A percentile compares a stretch with the other conserved stretches of the same genome.
Evolutionary conservation across 2,888 invertebrate species (phyloP).

Genomic region (Idaea biselata): DNA sequence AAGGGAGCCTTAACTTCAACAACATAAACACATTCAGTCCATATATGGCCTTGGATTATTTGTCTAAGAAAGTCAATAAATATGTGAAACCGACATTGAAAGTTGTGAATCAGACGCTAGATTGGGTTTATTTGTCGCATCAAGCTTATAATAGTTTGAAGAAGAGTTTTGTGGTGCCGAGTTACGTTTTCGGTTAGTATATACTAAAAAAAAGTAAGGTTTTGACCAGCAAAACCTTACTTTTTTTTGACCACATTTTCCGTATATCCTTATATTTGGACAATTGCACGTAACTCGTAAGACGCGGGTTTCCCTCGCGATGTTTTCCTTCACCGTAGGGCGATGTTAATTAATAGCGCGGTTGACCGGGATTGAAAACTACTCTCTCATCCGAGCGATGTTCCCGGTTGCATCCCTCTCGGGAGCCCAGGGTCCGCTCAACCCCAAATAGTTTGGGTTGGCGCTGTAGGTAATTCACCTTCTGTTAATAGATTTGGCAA

Average conservation of each 20-base stretch:
- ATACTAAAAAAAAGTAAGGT: not conserved
- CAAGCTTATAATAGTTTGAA: slow-evolving; percentile 51
- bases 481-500: too few species aligned
- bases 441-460: too few species aligned
- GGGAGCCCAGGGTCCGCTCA: too few species aligned
- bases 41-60: slow-evolving; percentile 44
- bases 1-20: slow-evolving; percentile 58
- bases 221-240: too few species aligned
- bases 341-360: too few species aligned
- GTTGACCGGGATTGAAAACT: too few species aligned
- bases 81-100: slow-evolving; percentile 61
- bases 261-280: too few species aligned
- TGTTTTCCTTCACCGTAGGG: too few species aligned
- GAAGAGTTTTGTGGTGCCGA: slow-evolving; percentile 54
- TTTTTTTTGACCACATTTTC: too few species aligned
- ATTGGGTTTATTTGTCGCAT: slow-evolving; percentile 54
- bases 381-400: not conserved
- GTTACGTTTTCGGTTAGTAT: slow-evolving; percentile 64
- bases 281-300: too few species aligned
- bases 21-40: slow-evolving; percentile 57
- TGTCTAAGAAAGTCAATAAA: slow-evolving; percentile 50
- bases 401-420: not conserved
- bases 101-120: slow-evolving; percentile 55
- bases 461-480: too few species aligned
- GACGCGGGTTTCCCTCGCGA: too few species aligned